These are phyloP conservation scores for Pseudotriccus pelzelni DNA, from an alignment of 2,797 vertebrate genomes.

Conservation along the genomic window DNA sequence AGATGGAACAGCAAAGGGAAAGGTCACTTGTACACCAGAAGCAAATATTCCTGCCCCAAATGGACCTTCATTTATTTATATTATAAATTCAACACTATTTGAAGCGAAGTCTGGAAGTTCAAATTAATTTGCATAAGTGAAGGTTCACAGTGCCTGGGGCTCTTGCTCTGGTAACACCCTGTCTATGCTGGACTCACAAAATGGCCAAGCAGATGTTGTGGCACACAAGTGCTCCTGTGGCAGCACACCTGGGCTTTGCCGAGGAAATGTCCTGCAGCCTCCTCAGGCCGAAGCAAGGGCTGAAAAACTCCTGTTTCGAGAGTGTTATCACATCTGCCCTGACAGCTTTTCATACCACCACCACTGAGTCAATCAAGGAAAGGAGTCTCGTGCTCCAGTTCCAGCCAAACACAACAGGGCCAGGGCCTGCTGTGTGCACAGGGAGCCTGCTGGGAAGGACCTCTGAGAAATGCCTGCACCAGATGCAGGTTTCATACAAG, in stretches of 20 bases:
- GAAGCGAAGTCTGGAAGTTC: neutral
- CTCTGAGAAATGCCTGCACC: neutral
- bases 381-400: neutral
- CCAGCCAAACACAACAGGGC: neutral
- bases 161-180: neutral
- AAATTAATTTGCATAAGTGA: neutral
- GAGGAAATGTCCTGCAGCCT: neutral
- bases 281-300: neutral
- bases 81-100: neutral
- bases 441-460: neutral
- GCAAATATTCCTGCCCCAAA: neutral
- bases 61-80: neutral
- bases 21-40: neutral
- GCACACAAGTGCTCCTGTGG: neutral
- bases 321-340: neutral
- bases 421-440: neutral
- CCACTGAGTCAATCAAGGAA: neutral
- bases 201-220: neutral
- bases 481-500: neutral
- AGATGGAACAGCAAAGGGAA: neutral
- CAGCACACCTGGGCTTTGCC: neutral
- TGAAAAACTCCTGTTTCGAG: neutral
- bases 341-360: neutral
- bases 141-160: neutral
- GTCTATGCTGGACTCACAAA: fast-evolving